phyloP scores from a whole-genome alignment of 2,113 vertebrate species.

The Syrrhaptes paradoxus region DNA sequence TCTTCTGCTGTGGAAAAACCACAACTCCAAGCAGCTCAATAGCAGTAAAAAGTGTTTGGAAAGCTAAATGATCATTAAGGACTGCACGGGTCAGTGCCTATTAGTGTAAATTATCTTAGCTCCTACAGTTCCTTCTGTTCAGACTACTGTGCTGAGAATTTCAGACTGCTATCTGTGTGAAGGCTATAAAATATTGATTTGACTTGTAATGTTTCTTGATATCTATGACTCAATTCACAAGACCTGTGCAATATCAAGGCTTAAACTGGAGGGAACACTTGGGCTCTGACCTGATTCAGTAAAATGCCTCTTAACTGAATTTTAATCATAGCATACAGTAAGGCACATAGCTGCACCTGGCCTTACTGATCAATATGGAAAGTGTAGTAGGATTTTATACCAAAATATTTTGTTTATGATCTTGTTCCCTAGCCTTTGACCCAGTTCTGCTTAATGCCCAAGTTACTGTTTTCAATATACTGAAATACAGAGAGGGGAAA shows the following conservation, averaged over 20 bases:
- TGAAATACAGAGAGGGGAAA: neutral
- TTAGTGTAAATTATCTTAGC: constrained; percentile 23
- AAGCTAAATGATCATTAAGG: constrained; percentile 3
- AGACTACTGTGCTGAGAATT: neutral
- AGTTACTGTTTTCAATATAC: neutral
- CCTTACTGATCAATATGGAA: neutral
- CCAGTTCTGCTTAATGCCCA: neutral
- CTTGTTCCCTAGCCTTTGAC: neutral
- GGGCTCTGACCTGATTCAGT: neutral
- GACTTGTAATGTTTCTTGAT: constrained; percentile 21
- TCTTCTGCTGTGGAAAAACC: neutral
- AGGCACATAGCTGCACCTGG: neutral
- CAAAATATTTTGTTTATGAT: neutral
- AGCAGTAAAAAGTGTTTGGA: neutral
- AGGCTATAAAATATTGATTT: constrained; percentile 43
- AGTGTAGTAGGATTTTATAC: neutral
- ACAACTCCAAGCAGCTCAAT: neutral
- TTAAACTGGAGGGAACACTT: neutral
- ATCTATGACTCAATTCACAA: neutral
- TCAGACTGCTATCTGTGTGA: neutral
- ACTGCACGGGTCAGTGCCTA: neutral
- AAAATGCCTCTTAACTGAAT: constrained; percentile 20
- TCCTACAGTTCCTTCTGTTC: neutral
- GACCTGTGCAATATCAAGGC: neutral
- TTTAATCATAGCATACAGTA: neutral